A percentile compares a stretch with the other conserved stretches of the same genome.
These are phyloP conservation scores for Pterocles orientalis DNA, from an alignment of 2,113 vertebrate species.

Conservation along the genomic window DNA sequence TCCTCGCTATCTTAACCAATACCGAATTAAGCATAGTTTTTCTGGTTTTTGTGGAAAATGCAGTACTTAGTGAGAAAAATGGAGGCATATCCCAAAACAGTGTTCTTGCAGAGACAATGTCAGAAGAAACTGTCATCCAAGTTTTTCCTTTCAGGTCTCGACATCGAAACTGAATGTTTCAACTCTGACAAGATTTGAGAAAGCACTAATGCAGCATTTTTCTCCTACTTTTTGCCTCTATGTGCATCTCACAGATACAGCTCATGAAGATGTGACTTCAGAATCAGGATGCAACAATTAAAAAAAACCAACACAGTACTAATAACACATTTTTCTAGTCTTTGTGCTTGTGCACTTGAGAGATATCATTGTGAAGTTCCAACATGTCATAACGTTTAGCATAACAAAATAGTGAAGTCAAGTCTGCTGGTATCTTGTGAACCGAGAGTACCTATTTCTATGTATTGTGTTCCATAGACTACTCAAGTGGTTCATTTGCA, in stretches of 20 bases:
- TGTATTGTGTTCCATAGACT: not conserved
- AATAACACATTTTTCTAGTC: not conserved
- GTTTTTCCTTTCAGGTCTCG: not conserved
- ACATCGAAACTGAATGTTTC: not conserved
- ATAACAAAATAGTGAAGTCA: not conserved
- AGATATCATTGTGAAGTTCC: not conserved
- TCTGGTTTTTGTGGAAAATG: not conserved
- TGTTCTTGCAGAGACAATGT: not conserved
- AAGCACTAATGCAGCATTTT: not conserved
- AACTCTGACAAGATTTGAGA: not conserved
- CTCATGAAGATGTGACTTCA: not conserved
- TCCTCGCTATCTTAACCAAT: not conserved
- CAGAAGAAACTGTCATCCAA: not conserved
- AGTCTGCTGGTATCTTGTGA: not conserved
- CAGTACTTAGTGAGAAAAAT: not conserved
- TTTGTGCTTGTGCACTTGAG: not conserved
- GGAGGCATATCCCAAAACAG: not conserved
- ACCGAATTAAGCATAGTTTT: not conserved
- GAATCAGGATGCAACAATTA: not conserved
- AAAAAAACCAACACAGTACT: not conserved
- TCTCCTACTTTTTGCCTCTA: not conserved
- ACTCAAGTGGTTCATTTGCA: not conserved
- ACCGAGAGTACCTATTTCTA: not conserved
- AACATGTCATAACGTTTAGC: not conserved
- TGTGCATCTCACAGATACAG: not conserved